These are phyloP conservation scores for Euclidia mi DNA, from an alignment of 2,888 invertebrate species.

Conservation along the genomic window DNA sequence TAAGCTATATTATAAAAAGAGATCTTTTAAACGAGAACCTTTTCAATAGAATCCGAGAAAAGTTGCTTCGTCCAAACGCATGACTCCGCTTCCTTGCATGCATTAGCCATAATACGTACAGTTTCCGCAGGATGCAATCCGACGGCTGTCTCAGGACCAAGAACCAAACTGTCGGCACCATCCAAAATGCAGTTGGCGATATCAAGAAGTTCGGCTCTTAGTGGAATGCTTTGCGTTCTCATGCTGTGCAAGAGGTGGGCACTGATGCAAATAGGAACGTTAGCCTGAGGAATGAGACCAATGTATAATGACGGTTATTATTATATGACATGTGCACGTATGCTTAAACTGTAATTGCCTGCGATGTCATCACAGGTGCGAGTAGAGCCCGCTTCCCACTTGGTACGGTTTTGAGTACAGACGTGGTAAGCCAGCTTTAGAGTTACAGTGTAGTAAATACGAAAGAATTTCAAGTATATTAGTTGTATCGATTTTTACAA, in stretches of 20 bases:
- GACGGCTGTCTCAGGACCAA: slow-evolving; percentile 93
- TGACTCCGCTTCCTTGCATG: slow-evolving; percentile 93
- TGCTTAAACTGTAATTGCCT: too few species aligned
- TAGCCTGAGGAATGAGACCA: slow-evolving; percentile 68
- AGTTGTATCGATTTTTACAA: too few species aligned
- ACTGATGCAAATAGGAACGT: slow-evolving; percentile 74
- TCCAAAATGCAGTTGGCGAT: slow-evolving; percentile 94
- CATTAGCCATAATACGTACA: slow-evolving; percentile 78
- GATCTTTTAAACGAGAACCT: too few species aligned
- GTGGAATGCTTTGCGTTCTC: slow-evolving; percentile 71
- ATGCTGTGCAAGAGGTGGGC: slow-evolving; percentile 79
- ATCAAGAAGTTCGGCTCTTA: slow-evolving; percentile 92
- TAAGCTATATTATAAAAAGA: too few species aligned
- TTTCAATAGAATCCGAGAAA: slow-evolving; percentile 80
- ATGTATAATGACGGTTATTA: too few species aligned
- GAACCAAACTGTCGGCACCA: slow-evolving; percentile 92
- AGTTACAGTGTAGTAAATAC: too few species aligned
- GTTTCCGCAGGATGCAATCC: slow-evolving; percentile 90
- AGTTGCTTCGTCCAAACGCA: slow-evolving; percentile 90
- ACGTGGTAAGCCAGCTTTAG: too few species aligned
- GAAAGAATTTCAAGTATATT: too few species aligned
- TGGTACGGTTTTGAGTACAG: too few species aligned
- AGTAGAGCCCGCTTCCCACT: too few species aligned
- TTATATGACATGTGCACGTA: too few species aligned
- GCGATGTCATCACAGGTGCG: too few species aligned